Percentiles rank a stretch among this genome's conserved stretches.
Evolutionary conservation across 2,888 invertebrate species (phyloP).

Genomic region (Tipula helvola): DNA sequence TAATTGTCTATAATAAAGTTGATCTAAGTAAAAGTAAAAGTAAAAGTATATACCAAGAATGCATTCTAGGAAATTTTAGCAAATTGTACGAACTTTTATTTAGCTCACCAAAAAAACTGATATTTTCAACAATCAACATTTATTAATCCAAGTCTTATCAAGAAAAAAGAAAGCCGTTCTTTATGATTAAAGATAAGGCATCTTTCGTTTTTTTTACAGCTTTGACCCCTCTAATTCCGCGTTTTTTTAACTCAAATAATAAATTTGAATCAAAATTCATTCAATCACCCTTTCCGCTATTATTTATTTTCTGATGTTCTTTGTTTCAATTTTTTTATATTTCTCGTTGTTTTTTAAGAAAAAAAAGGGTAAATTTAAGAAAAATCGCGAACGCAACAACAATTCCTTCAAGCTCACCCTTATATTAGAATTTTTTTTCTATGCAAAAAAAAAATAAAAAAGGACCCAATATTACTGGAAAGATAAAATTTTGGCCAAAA

Average conservation of each 20-base stretch:
- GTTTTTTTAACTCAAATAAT: not conserved
- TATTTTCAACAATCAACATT: too few species aligned
- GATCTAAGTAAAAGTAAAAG: too few species aligned
- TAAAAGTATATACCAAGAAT: too few species aligned
- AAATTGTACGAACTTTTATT: too few species aligned
- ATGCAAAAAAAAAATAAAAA: not conserved
- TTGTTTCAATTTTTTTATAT: not conserved
- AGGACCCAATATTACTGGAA: not conserved
- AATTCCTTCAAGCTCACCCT: not conserved
- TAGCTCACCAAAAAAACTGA: too few species aligned
- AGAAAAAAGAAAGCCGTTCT: not conserved
- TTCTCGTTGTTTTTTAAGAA: not conserved
- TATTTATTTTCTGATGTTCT: not conserved
- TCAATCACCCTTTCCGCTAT: not conserved
- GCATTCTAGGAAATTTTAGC: too few species aligned
- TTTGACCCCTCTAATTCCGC: not conserved
- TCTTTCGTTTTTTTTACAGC: not conserved
- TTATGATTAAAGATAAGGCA: not conserved
- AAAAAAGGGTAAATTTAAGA: not conserved
- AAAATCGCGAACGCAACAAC: not conserved
- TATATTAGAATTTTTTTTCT: not conserved
- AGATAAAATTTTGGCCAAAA: not conserved
- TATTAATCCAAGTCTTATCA: too few species aligned
- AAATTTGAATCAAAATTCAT: not conserved
- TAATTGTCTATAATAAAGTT: too few species aligned